Conservation (phyloP, 2,888 invertebrate genomes). For the Pristionchus mayeri region DNA sequence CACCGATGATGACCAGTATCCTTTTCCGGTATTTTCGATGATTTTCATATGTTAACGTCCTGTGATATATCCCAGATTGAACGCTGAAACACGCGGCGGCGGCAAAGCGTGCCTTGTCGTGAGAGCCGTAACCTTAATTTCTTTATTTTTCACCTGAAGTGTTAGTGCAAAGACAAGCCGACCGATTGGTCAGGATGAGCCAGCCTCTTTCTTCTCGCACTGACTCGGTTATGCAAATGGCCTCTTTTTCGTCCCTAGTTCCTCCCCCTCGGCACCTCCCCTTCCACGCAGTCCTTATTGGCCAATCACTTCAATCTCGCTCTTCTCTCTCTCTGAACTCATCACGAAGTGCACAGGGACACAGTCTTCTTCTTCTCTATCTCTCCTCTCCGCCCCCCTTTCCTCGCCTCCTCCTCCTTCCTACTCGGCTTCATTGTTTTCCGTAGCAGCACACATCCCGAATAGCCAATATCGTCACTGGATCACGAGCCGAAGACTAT, state of each 20-base stretch:
- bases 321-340: slow-evolving; percentile 27
- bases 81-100: too few species aligned
- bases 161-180: too few species aligned
- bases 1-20: too few species aligned
- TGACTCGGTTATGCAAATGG: slow-evolving; percentile 37
- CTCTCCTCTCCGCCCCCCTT: not conserved
- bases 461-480: slow-evolving; percentile 19
- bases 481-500: too few species aligned
- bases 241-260: not conserved
- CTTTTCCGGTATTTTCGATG: too few species aligned
- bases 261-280: not conserved
- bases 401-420: slow-evolving; percentile 8
- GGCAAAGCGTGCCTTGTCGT: too few species aligned
- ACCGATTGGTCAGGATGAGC: too few species aligned
- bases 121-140: too few species aligned
- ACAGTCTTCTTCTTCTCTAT: slow-evolving; percentile 26
- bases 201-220: not conserved
- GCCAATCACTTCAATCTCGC: slow-evolving; percentile 23
- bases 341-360: not conserved
- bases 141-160: too few species aligned
- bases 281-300: slow-evolving; percentile 9
- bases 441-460: too few species aligned
- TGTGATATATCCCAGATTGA: too few species aligned
- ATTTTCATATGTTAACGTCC: too few species aligned
- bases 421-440: not conserved